These are phyloP conservation scores for Eudemis profundana DNA, from an alignment of 2,888 invertebrate species.

Conservation along the genomic window DNA sequence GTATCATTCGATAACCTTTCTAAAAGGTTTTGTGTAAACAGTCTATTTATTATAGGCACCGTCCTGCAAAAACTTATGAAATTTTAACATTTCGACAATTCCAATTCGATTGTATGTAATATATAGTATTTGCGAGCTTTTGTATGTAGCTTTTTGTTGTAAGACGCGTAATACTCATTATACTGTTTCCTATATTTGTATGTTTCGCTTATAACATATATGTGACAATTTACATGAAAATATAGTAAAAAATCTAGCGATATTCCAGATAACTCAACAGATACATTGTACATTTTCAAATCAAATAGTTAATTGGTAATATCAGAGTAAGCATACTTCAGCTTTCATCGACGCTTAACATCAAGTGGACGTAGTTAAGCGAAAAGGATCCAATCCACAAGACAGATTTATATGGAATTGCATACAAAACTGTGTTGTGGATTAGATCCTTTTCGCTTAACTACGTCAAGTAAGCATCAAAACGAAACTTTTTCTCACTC, in stretches of 20 bases:
- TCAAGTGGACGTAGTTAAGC: too few relatives aligned
- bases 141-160: slow-evolving; percentile 42
- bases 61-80: background rate
- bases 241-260: too few relatives aligned
- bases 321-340: too few relatives aligned
- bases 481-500: background rate
- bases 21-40: background rate
- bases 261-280: too few relatives aligned
- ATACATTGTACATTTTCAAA: background rate
- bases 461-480: background rate
- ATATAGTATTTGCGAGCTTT: slow-evolving; percentile 30
- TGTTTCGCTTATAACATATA: slow-evolving; percentile 25
- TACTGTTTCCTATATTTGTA: slow-evolving; percentile 63
- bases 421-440: too few relatives aligned
- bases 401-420: too few relatives aligned
- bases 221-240: slow-evolving; percentile 15
- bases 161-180: slow-evolving; percentile 57
- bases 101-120: slow-evolving; percentile 32
- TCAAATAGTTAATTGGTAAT: too few relatives aligned
- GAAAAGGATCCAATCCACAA: too few relatives aligned
- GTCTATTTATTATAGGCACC: slow-evolving; percentile 1
- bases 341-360: too few relatives aligned
- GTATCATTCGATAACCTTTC: too few relatives aligned
- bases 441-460: too few relatives aligned
- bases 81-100: slow-evolving; percentile 26